Conservation (phyloP, 1,140 invertebrate species). For the Trachymyrmex cornetzi region DNA sequence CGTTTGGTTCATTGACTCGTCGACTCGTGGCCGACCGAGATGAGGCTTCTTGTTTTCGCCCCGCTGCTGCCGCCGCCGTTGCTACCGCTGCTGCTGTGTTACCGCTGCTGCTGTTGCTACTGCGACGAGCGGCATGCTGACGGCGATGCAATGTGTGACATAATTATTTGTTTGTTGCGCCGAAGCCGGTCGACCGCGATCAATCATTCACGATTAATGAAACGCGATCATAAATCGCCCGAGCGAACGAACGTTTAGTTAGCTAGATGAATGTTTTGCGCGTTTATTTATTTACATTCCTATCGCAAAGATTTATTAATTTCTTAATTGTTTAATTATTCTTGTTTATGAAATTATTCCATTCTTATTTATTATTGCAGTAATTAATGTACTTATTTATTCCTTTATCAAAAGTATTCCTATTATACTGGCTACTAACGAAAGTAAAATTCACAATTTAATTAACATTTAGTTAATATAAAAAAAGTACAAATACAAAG, state of each 20-base stretch:
- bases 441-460: not conserved
- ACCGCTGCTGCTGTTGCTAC: not conserved
- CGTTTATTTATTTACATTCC: not conserved
- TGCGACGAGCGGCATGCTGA: conserved; percentile 1
- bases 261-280: not conserved
- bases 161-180: conserved; percentile 75
- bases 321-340: not conserved
- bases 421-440: not conserved
- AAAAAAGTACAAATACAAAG: not conserved
- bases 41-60: conserved; percentile 74
- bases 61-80: not conserved
- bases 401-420: not conserved
- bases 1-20: conserved; percentile 78
- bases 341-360: not conserved
- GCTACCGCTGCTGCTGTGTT: not conserved
- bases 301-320: not conserved
- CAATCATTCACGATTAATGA: conserved; percentile 52
- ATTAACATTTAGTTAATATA: not conserved
- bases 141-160: conserved; percentile 64
- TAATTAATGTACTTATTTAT: not conserved
- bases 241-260: not conserved
- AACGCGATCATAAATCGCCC: conserved; percentile 1
- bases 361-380: not conserved
- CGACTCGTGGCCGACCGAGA: conserved; percentile 58
- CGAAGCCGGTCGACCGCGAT: conserved; percentile 38